Evolutionary conservation across 1,140 invertebrate species (phyloP), one percentile per base, ranked within the genome.

Genomic region (Chrysomallon squamiferum): DNA sequence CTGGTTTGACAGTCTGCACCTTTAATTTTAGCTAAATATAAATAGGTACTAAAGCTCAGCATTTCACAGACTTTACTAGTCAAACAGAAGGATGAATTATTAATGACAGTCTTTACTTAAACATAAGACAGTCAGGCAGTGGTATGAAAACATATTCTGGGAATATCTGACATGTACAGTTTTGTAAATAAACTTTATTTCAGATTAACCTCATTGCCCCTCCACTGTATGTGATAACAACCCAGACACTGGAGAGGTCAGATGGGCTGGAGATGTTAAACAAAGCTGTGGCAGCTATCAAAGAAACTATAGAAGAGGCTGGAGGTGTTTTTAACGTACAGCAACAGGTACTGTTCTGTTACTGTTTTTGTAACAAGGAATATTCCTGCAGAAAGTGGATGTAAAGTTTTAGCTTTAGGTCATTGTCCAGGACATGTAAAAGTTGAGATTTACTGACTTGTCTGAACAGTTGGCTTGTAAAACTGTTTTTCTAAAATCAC

Each of bases 161-260:
- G n/a, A n/a, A n/a, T n/a, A n/a, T n/a, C n/a, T n/a, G n/a, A n/a
- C n/a, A n/a, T n/a, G n/a, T n/a, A n/a, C n/a, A n/a, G n/a, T n/a
- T n/a, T n/a, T n/a, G n/a, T n/a, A n/a, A n/a, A n/a, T n/a, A n/a
- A n/a, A n/a, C n/a, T n/a, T n/a, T n/a, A 32, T 73, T 77, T 76
- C 72, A 89, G 87, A 99, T 99, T 75, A 99, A 99, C 87, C 87
- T 99, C 57, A 99, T 99, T 83, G 97, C 98, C 41, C 97, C 98
- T 49, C 98, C 98, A 45, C 87, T 97, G 69, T 99, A 98, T 89
- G 96, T 99, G 57, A 96, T 99, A 90, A 99, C 97, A 13, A 98
- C 97, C 47, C 95, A 95, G 33, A 99, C 97, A 3, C 93, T 98
- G 43, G 97, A 99, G 83, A 94, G 96, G 84, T 89, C 91, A 64